Evolutionary conservation across 2,113 vertebrate genomes (phyloP), one percentile per base, ranked within the genome.

Genomic region (Macquaria ambigua): DNA sequence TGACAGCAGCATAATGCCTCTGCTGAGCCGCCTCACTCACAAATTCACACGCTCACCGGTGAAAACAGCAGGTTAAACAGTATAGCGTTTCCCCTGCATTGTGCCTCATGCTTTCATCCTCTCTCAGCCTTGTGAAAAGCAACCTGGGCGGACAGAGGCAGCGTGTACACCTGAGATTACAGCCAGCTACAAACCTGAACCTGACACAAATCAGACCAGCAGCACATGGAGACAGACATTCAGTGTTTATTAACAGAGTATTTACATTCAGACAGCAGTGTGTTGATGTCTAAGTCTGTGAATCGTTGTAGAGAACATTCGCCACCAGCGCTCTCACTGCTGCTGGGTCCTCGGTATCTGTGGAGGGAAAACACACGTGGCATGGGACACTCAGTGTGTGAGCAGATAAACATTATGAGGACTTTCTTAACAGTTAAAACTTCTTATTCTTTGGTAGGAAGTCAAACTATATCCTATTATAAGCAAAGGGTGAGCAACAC

Each of bases 321-420:
- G 96, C 94, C 82, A 99, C 96, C 87, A 98, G 86, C 1, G 94
- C 79, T 70, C 79, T 96, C 56, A 97, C 91, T 4, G 96, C 95
- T 34, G 92, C 90, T 23, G 94, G 73, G 9, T 99, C 95, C 0
- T 85, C 93, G 34, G 91, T 85, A 73, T 97, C 98, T 99, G 91
- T 16, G 74, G 88, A 79, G 55, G 56, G 14, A n/a, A 89, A 90
- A 87, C 48, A 90, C 77, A 87, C 66, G 63, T 1, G 53, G 63
- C 23, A 7, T 9, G 4, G 4, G 8, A 67, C 37, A 25, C 9
- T 28, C 20, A 6, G 41, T 66, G 48, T 37, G 21, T 34, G 28
- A 62, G 4, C 20, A 71, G 14, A 76, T 46, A 20, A 62, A 64
- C 25, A 41, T 18, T 7, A 39, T 7, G 1, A 41, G 4, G 4